Percentiles rank a stretch among this genome's conserved stretches.
phyloP scores from a whole-genome alignment of 92 coral and sea anemone genomes.

The Zoanthus sociatus region DNA sequence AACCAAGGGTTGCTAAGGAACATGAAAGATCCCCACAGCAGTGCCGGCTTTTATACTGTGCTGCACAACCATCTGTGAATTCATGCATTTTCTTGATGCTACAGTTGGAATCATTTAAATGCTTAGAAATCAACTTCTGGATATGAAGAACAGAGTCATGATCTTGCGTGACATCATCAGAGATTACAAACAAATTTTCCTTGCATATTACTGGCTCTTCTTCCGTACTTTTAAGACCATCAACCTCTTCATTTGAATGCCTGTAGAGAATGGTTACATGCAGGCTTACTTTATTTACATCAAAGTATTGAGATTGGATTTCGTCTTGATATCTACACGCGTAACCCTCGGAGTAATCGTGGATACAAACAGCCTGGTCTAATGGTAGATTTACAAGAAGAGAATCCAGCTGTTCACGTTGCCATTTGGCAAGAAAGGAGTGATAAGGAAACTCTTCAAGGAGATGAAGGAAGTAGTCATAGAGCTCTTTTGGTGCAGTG shows the following conservation, averaged over 20 bases:
- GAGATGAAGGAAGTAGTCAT: slow-evolving; percentile 25
- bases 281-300: slow-evolving; percentile 30
- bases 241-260: slow-evolving; percentile 14
- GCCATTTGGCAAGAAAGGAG: slow-evolving; percentile 44
- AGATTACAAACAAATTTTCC: slow-evolving; percentile 32
- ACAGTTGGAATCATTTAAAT: slow-evolving; percentile 35
- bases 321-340: slow-evolving; percentile 30
- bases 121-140: slow-evolving; percentile 32
- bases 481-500: slow-evolving; percentile 33
- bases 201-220: slow-evolving; percentile 20
- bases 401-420: slow-evolving; percentile 19
- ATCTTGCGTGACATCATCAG: slow-evolving; percentile 36
- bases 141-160: slow-evolving; percentile 48
- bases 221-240: slow-evolving; percentile 32
- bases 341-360: slow-evolving; percentile 42
- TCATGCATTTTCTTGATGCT: slow-evolving; percentile 39
- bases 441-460: slow-evolving; percentile 20
- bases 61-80: slow-evolving; percentile 37
- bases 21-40: slow-evolving; percentile 37
- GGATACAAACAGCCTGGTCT: slow-evolving; percentile 20
- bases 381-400: slow-evolving; percentile 21
- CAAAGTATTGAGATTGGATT: slow-evolving; percentile 25
- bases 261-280: slow-evolving; percentile 16
- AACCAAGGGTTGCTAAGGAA: slow-evolving; percentile 28
- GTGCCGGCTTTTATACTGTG: slow-evolving; percentile 28